Evolutionary conservation across 2,888 invertebrate species (phyloP).

Genomic region (Agonopterix heracliana): DNA sequence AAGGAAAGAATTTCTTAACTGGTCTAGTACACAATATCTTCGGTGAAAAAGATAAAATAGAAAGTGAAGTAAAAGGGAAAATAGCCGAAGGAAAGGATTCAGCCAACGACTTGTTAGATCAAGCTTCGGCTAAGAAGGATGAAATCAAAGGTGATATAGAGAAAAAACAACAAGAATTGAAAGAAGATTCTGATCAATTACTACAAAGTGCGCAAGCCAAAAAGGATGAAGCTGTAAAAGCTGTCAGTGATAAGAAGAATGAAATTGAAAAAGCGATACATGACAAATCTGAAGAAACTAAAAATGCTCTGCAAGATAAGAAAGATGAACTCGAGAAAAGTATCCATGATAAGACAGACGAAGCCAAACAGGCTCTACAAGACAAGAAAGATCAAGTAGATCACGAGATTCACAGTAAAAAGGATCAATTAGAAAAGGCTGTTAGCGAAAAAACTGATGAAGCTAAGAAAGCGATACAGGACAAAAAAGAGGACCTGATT

Average conservation of each 20-base stretch:
- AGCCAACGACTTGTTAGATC: slow-evolving; percentile 45
- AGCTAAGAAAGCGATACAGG: slow-evolving; percentile 21
- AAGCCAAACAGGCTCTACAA: slow-evolving; percentile 25
- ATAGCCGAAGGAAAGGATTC: slow-evolving; percentile 52
- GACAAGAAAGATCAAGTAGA: slow-evolving; percentile 29
- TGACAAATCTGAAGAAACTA: slow-evolving; percentile 20
- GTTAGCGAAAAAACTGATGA: slow-evolving; percentile 18
- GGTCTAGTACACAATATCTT: slow-evolving; percentile 65
- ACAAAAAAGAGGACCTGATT: slow-evolving; percentile 12
- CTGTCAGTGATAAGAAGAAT: slow-evolving; percentile 15
- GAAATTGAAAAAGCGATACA: slow-evolving; percentile 24
- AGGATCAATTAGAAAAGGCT: slow-evolving; percentile 24
- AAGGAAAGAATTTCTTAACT: slow-evolving; percentile 63
- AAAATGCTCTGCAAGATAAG: slow-evolving; percentile 18
- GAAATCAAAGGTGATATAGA: slow-evolving; percentile 38
- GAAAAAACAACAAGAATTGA: slow-evolving; percentile 43
- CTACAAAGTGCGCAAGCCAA: slow-evolving; percentile 14
- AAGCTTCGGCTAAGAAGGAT: slow-evolving; percentile 49
- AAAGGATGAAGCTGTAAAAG: slow-evolving; percentile 16
- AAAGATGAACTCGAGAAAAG: slow-evolving; percentile 15
- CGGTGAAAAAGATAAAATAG: slow-evolving; percentile 65
- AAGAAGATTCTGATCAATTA: slow-evolving; percentile 29
- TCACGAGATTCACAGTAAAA: slow-evolving; percentile 28
- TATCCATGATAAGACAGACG: slow-evolving; percentile 23
- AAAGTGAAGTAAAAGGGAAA: slow-evolving; percentile 54